Evolutionary conservation across 2,797 vertebrate species (phyloP).

Genomic region (Graptemys geographica): DNA sequence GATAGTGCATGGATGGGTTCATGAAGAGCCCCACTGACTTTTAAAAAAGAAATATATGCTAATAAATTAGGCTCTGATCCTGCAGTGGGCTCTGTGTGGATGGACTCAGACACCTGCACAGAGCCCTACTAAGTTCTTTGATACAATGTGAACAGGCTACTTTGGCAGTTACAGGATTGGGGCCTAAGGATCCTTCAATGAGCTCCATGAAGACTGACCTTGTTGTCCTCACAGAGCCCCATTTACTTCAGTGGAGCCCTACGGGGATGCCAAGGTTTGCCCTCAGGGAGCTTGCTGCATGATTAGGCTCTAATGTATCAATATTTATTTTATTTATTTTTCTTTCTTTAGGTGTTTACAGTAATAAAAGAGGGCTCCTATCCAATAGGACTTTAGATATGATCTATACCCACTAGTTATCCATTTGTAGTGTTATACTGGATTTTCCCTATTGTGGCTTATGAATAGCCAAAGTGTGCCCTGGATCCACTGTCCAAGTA

Average conservation of each 20-base stretch:
- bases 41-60: neutral
- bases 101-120: neutral
- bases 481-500: fast-evolving
- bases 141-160: too few species aligned
- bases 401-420: neutral
- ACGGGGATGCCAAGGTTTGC: neutral
- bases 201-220: neutral
- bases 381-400: fast-evolving
- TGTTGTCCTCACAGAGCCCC: neutral
- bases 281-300: neutral
- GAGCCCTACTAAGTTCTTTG: neutral
- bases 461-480: neutral
- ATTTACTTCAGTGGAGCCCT: neutral
- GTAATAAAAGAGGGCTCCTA: neutral
- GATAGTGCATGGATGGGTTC: too few species aligned
- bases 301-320: neutral
- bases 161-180: neutral
- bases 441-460: neutral
- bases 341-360: neutral
- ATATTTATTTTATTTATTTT: neutral
- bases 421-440: neutral
- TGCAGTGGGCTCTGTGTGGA: neutral
- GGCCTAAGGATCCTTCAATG: neutral
- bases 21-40: neutral
- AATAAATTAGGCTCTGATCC: neutral